Base-by-base conservation (phyloP, 2,888 invertebrate genomes). In the Eurytoma adleriae region DNA sequence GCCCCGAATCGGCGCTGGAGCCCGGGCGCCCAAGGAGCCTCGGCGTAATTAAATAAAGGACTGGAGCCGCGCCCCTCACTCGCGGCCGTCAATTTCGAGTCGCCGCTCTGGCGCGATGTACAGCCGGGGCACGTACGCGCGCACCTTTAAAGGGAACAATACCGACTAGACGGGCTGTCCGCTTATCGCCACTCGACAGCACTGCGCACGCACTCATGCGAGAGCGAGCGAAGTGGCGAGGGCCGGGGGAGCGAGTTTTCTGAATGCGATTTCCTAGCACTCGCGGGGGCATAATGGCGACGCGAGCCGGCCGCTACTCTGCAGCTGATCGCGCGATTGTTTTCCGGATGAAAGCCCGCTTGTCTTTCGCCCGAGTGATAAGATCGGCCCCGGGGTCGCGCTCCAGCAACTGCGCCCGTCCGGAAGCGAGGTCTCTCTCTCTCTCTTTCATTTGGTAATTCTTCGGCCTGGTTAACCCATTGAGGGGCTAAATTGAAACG, bases 271-370 rank as follows among this genome's bases (percentile, higher is more conserved):
- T 71, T 69, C 77, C 30, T 30, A 30, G 30, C 4, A 2, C 3
- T 30, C 30, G 18, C 77, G 40, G 48, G 14, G 18, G 18, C 24
- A 57, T 57, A 61, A 27, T 20, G 48, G 52, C 14, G 20, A 16
- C 7, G 7, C 54, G 30, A 18, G 20, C 13, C 40, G 4, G 59
- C 13, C 40, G 61, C 27, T 16, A 40, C 5, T 20, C 69, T 74
- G 79, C 70, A 24, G 64, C 64, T 79, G 79, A 79, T 79, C 75
- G 74, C 30, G 67, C 74, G 66, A 79, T 79, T 79, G 79, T 79
- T 79, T 79, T 79, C 66, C 74, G 52, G 67, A 20, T 68, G 72
- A 67, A 62, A 73, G 78, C 50, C 24, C 77, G 57, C n/a, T 16
- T 30, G 30, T 30, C 30, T 30, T 30, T 30, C 16, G 40, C 54